phyloP scores from a whole-genome alignment of 2,797 vertebrate species.

The Sphenopsis melanotis region DNA sequence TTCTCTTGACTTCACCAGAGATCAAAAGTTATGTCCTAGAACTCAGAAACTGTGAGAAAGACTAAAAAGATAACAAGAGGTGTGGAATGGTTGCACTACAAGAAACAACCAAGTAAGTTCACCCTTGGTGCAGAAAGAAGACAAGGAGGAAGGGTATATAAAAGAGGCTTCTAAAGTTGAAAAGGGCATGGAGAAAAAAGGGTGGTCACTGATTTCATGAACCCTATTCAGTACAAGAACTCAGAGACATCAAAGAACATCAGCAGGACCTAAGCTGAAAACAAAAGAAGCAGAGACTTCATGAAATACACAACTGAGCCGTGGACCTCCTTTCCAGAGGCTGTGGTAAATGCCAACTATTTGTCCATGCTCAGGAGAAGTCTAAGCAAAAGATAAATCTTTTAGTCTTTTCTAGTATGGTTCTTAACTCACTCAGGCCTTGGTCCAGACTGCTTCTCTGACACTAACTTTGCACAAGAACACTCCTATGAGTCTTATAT shows the following conservation, averaged over 20 bases:
- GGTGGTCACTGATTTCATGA: background rate
- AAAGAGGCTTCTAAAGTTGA: background rate
- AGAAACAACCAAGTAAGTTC: background rate
- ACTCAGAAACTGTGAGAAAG: background rate
- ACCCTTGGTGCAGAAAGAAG: background rate
- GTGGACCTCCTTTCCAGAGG: background rate
- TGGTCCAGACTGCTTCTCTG: background rate
- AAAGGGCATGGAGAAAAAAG: background rate
- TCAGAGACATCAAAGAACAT: background rate
- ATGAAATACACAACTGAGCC: background rate
- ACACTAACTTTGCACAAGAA: background rate
- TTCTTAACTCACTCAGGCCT: background rate
- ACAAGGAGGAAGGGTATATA: background rate
- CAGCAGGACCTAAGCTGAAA: background rate
- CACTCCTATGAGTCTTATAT: background rate
- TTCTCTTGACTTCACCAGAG: background rate
- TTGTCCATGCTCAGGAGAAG: background rate
- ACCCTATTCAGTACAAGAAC: background rate
- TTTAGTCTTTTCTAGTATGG: background rate
- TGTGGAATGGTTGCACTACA: background rate
- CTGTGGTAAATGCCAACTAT: background rate
- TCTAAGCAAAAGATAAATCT: background rate
- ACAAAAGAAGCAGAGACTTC: background rate
- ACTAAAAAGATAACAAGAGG: background rate
- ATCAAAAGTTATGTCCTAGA: background rate